Conservation (phyloP, 2,888 invertebrate species). For the Hyposoter dolosus region DNA sequence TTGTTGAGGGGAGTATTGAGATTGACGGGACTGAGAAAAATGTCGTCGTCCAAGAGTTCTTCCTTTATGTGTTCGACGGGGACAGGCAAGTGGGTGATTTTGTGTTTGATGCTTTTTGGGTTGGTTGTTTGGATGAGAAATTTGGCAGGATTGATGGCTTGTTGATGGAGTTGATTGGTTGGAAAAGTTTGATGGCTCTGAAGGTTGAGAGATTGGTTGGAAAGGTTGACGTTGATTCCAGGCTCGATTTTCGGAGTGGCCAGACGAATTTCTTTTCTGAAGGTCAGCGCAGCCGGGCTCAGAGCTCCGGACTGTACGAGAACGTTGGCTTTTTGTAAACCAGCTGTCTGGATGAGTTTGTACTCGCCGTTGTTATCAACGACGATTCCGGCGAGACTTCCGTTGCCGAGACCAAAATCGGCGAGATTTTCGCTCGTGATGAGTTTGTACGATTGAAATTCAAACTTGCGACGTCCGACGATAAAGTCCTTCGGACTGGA, state of each 20-base stretch:
- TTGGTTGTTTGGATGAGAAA: conserved; percentile 81
- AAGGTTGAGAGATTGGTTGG: conserved; percentile 72
- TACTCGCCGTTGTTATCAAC: conserved; percentile 88
- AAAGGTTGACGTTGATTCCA: conserved; percentile 73
- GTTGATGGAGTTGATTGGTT: conserved; percentile 75
- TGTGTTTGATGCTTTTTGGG: conserved; percentile 77
- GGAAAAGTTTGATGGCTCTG: conserved; percentile 68
- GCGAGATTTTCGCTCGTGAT: conserved; percentile 86
- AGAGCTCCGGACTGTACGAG: conserved; percentile 80
- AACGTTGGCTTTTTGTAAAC: conserved; percentile 84
- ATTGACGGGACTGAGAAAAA: conserved; percentile 90
- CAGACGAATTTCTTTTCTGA: conserved; percentile 82
- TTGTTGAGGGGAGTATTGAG: not conserved
- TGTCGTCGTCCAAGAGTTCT: conserved; percentile 89
- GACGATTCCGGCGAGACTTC: conserved; percentile 87
- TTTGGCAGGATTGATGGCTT: conserved; percentile 82
- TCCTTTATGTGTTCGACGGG: conserved; percentile 86
- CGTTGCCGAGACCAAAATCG: conserved; percentile 86
- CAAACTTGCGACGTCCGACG: conserved; percentile 85
- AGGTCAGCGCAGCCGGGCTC: conserved; percentile 80
- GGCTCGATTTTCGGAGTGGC: conserved; percentile 79
- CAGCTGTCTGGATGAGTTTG: conserved; percentile 87
- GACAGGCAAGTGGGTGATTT: conserved; percentile 77
- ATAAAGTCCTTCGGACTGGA: conserved; percentile 93
- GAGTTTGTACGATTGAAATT: conserved; percentile 87